Evolutionary conservation across 1,140 invertebrate genomes (phyloP).

Genomic region (Micrasema minimum): DNA sequence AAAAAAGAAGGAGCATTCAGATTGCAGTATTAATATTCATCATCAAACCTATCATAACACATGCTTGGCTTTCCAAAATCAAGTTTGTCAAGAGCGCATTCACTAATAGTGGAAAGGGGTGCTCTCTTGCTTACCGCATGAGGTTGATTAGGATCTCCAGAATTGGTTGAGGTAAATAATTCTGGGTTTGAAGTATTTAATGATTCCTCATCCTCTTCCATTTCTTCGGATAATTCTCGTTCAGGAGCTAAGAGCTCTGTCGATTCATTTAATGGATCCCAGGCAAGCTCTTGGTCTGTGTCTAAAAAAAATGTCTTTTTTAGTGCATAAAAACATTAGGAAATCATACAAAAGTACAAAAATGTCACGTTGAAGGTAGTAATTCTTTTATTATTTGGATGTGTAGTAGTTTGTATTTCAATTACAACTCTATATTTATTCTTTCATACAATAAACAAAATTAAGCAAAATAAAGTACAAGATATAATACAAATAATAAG

Average conservation of each 20-base stretch:
- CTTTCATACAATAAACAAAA: too few species aligned
- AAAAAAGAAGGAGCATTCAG: background rate
- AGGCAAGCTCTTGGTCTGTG: conserved; percentile 63
- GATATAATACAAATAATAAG: too few species aligned
- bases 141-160: conserved; percentile 57
- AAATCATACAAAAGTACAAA: too few species aligned
- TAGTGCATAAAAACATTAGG: too few species aligned
- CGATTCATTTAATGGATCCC: conserved; percentile 65
- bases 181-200: conserved; percentile 51
- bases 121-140: conserved; percentile 59
- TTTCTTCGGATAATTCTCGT: conserved; percentile 66
- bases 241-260: conserved; percentile 66
- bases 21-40: conserved; percentile 39
- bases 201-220: conserved; percentile 63
- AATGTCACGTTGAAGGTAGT: too few species aligned
- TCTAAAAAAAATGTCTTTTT: conserved; percentile 54
- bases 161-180: conserved; percentile 2
- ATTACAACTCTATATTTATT: too few species aligned
- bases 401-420: too few species aligned
- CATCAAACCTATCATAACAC: conserved; percentile 42
- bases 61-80: conserved; percentile 49
- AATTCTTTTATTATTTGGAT: too few species aligned
- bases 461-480: too few species aligned
- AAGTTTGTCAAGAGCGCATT: conserved; percentile 57
- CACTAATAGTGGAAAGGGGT: conserved; percentile 59